Conservation (phyloP, 2,113 vertebrate species). For the Platysternon megacephalum region DNA sequence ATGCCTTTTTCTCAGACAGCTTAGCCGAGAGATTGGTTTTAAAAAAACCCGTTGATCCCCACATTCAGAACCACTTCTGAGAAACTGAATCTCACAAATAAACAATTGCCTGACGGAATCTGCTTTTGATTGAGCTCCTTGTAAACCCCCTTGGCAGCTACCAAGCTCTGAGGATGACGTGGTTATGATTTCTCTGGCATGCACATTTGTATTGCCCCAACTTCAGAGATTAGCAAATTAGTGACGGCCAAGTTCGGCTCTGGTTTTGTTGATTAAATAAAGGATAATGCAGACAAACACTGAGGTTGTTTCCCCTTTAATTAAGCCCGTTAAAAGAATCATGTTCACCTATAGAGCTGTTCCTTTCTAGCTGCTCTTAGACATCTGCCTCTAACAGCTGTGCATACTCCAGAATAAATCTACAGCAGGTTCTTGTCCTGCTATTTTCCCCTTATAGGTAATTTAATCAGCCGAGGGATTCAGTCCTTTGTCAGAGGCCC, state of each 20-base stretch:
- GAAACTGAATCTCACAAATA: background rate
- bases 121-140: background rate
- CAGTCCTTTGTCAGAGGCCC: background rate
- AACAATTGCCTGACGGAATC: background rate
- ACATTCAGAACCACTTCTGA: background rate
- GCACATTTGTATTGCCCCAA: background rate
- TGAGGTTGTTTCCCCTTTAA: background rate
- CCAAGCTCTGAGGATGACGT: background rate
- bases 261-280: background rate
- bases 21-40: background rate
- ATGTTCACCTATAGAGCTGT: background rate
- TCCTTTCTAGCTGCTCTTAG: background rate
- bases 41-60: background rate
- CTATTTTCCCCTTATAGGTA: slow-evolving; percentile 35
- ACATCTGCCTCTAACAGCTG: slow-evolving; percentile 77
- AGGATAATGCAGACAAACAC: accelerated
- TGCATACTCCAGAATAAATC: slow-evolving; percentile 36
- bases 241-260: background rate
- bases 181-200: background rate
- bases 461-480: slow-evolving; percentile 23
- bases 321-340: background rate
- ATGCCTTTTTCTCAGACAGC: background rate
- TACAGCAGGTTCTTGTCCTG: slow-evolving; percentile 38
- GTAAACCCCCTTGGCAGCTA: no score
- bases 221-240: accelerated